phyloP scores from a whole-genome alignment of 2,113 vertebrate species.

The Xerus inauris region DNA sequence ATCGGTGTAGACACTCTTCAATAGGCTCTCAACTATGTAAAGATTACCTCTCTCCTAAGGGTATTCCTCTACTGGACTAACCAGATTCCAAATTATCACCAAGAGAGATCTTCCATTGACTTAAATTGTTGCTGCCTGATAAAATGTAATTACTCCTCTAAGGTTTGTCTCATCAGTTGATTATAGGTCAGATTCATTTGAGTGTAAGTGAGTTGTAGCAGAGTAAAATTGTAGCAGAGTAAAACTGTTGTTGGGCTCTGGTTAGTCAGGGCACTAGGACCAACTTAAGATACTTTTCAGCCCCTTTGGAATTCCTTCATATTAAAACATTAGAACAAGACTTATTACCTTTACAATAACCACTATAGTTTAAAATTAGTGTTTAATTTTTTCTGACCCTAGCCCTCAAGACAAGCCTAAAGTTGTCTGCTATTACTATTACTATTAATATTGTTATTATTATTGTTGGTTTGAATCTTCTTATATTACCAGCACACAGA shows the following conservation, averaged over 20 bases:
- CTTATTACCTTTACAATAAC: not conserved
- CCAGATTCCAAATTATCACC: not conserved
- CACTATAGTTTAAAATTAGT: not conserved
- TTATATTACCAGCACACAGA: not conserved
- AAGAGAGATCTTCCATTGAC: not conserved
- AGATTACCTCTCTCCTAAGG: not conserved
- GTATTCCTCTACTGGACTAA: not conserved
- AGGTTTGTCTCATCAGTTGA: not conserved
- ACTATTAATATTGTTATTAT: no score
- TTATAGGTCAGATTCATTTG: not conserved
- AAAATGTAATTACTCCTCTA: not conserved
- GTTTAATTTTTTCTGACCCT: not conserved
- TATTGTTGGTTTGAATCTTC: not conserved
- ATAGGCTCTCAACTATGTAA: not conserved
- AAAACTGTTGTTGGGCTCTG: not conserved
- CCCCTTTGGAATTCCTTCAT: not conserved
- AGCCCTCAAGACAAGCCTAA: not conserved
- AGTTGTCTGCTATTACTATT: not conserved
- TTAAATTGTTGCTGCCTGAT: not conserved
- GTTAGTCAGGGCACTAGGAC: not conserved
- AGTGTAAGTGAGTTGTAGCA: not conserved
- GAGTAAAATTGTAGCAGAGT: not conserved
- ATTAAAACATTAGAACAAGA: not conserved
- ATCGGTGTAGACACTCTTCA: not conserved
- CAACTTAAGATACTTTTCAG: not conserved